A percentile compares a stretch with the other conserved stretches of the same genome.
phyloP scores from a whole-genome alignment of 2,888 invertebrate species.

The Allophyes oxyacanthae region DNA sequence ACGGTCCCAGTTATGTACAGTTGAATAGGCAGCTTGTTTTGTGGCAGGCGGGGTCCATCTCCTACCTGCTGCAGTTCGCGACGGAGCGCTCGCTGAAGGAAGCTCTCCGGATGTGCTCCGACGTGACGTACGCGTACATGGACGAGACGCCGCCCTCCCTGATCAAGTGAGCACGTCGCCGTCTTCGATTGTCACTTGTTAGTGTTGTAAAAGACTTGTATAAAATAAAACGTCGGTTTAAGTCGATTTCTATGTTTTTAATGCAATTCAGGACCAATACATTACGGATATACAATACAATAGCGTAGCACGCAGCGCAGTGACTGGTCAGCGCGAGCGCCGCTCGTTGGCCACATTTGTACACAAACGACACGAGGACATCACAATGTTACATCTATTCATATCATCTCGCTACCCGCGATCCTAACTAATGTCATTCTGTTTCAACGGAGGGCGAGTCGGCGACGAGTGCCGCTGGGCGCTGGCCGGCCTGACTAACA shows the following conservation, averaged over 20 bases:
- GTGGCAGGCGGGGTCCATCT: constrained; percentile 95
- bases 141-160: constrained; percentile 35
- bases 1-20: neutral
- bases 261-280: constrained; percentile 76
- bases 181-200: neutral
- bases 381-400: constrained; percentile 53
- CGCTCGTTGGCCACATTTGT: constrained; percentile 51
- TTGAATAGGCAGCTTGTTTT: neutral
- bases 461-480: constrained; percentile 14
- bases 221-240: constrained; percentile 34
- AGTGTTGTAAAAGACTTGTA: neutral
- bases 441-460: constrained; percentile 33
- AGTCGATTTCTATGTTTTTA: constrained; percentile 67
- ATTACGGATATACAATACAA: constrained; percentile 56
- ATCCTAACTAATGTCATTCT: constrained; percentile 1
- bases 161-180: constrained; percentile 11
- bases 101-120: constrained; percentile 15
- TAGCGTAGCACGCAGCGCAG: constrained; percentile 57
- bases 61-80: constrained; percentile 74
- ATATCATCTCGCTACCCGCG: constrained; percentile 1
- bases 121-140: constrained; percentile 57
- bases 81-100: constrained; percentile 56
- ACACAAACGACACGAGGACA: constrained; percentile 56
- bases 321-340: constrained; percentile 50
- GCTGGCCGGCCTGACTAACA: neutral